phyloP scores from a whole-genome alignment of 2,888 invertebrate genomes.

The Timema cristinae region DNA sequence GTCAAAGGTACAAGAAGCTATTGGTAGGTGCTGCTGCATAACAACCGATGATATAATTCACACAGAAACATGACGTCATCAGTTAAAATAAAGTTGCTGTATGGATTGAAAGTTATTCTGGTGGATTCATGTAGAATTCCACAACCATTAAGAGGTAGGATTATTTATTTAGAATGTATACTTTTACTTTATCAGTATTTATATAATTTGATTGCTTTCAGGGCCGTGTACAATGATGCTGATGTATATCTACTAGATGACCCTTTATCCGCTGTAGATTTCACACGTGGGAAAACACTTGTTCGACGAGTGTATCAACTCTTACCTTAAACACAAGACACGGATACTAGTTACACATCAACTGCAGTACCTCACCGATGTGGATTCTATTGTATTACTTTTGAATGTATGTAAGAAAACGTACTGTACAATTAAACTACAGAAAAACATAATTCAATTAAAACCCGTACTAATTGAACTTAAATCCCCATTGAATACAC shows the following conservation, averaged over 20 bases:
- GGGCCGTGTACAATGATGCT: conserved; percentile 9
- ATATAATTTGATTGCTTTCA: conserved; percentile 31
- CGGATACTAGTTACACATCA: conserved; percentile 44
- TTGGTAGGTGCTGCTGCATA: too few species aligned
- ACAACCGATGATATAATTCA: too few species aligned
- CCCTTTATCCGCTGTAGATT: conserved; percentile 76
- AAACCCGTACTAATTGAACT: background rate
- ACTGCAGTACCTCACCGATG: conserved; percentile 35
- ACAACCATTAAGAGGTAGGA: too few species aligned
- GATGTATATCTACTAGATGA: conserved; percentile 60
- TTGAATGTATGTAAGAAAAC: conserved; percentile 50
- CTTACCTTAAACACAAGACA: conserved; percentile 43
- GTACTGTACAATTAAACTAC: too few species aligned
- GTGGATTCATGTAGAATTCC: too few species aligned
- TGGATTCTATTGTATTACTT: conserved; percentile 51
- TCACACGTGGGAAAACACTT: conserved; percentile 68
- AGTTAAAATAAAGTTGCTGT: too few species aligned
- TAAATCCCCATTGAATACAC: too few species aligned
- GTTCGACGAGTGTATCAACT: conserved; percentile 52
- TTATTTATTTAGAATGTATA: too few species aligned
- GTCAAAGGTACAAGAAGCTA: too few species aligned
- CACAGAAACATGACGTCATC: too few species aligned
- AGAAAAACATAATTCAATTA: background rate
- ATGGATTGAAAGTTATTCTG: too few species aligned
- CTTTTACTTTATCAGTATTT: too few species aligned